These are phyloP conservation scores for Channa argus DNA, from an alignment of 2,113 vertebrate species.

Conservation along the genomic window DNA sequence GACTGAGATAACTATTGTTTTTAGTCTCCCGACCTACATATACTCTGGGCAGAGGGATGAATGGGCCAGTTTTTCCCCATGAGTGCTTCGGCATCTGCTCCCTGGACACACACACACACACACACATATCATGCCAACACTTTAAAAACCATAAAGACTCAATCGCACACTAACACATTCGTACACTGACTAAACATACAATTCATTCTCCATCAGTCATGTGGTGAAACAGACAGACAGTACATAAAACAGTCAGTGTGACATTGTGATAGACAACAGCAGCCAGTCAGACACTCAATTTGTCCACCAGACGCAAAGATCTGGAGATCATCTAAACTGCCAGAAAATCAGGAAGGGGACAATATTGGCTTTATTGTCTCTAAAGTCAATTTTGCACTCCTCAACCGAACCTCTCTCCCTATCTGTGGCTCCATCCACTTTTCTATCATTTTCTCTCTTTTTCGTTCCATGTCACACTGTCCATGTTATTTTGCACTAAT, in stretches of 20 bases:
- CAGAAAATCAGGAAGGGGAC: slow-evolving; percentile 20
- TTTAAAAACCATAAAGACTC: background rate
- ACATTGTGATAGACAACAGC: slow-evolving; percentile 3
- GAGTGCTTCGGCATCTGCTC: slow-evolving; percentile 47
- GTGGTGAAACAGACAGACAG: slow-evolving; percentile 14
- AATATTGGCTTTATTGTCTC: slow-evolving; percentile 50
- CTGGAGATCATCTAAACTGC: slow-evolving; percentile 33
- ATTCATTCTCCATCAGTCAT: slow-evolving; percentile 3
- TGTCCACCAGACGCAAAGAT: background rate
- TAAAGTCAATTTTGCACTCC: slow-evolving; percentile 54
- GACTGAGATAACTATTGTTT: background rate
- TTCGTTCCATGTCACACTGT: slow-evolving; percentile 8
- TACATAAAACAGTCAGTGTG: slow-evolving; percentile 3
- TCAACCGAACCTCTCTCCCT: slow-evolving; percentile 46
- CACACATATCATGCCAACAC: background rate
- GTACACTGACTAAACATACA: slow-evolving; percentile 8
- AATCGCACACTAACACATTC: slow-evolving; percentile 21
- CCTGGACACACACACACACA: slow-evolving; percentile 16
- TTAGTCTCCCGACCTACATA: slow-evolving; percentile 2
- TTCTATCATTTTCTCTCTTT: slow-evolving; percentile 42
- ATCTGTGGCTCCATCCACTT: slow-evolving; percentile 23
- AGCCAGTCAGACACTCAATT: background rate
- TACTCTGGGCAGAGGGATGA: slow-evolving; percentile 10
- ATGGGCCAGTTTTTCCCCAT: slow-evolving; percentile 24
- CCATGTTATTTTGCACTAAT: slow-evolving; percentile 70